Conservation (phyloP, 1,140 invertebrate genomes). For the Yoshiicerus persimilis region DNA sequence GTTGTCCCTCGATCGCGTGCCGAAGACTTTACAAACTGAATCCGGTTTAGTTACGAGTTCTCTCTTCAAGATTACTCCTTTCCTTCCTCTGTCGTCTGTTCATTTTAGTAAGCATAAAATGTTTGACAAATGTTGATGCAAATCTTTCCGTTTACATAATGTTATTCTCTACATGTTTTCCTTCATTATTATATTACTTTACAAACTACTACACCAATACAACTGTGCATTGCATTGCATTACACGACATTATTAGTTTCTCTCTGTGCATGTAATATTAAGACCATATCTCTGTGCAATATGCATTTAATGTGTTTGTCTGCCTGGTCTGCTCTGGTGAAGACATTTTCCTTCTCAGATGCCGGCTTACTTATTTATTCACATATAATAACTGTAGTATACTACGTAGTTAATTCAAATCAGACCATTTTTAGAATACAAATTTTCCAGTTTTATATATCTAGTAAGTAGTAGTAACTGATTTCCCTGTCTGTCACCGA, state of each 20-base stretch:
- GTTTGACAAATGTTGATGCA: slow-evolving; percentile 22
- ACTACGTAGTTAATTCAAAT: slow-evolving; percentile 11
- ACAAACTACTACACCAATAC: too few species aligned
- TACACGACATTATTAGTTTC: background rate
- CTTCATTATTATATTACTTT: background rate
- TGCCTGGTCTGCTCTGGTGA: background rate
- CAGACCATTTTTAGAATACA: slow-evolving; percentile 45
- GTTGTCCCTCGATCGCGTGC: slow-evolving; percentile 16
- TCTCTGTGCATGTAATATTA: background rate
- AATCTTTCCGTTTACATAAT: slow-evolving; percentile 11
- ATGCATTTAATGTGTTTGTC: background rate
- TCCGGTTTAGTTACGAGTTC: slow-evolving; percentile 13
- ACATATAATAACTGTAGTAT: background rate
- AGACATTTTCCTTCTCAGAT: background rate
- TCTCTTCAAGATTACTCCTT: slow-evolving; percentile 16
- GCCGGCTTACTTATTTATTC: background rate
- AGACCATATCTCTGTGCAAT: background rate
- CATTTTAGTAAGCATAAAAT: slow-evolving; percentile 20
- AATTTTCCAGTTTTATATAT: too few species aligned
- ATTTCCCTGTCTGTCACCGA: slow-evolving; percentile 43
- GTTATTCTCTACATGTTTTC: slow-evolving; percentile 10
- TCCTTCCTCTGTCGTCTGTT: slow-evolving; percentile 18
- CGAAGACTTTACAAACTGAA: slow-evolving; percentile 22
- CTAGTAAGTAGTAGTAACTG: slow-evolving; percentile 28
- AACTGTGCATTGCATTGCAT: background rate